Evolutionary conservation across 2,797 vertebrate genomes (phyloP).

Genomic region (Tympanoctomys barrerae): DNA sequence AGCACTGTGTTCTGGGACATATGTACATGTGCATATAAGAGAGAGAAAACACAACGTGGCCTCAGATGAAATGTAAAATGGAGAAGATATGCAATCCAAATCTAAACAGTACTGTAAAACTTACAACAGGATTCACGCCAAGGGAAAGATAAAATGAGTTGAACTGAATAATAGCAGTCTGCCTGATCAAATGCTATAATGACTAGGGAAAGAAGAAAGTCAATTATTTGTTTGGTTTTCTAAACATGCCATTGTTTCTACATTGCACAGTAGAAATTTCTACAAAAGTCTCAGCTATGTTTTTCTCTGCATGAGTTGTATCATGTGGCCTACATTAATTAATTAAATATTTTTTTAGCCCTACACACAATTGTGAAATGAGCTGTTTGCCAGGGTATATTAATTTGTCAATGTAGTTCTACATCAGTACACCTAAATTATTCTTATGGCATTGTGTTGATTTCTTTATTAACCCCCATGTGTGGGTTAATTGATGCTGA

Average conservation of each 20-base stretch:
- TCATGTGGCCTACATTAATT: not conserved
- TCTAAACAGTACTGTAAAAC: not conserved
- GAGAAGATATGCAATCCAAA: not conserved
- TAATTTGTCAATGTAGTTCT: slow-evolving; percentile 67
- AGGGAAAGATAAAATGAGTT: not conserved
- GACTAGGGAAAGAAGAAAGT: not conserved
- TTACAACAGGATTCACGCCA: not conserved
- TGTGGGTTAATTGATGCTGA: slow-evolving; percentile 66
- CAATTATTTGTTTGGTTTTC: not conserved
- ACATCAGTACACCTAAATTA: slow-evolving; percentile 69
- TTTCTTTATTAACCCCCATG: slow-evolving; percentile 72
- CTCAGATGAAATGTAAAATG: not conserved
- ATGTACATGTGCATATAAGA: accelerated
- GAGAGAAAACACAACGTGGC: not conserved
- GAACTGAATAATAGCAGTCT: not conserved
- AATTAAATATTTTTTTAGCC: slow-evolving; percentile 59
- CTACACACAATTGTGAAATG: slow-evolving; percentile 54
- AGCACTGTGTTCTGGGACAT: not conserved
- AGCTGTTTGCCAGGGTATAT: slow-evolving; percentile 27
- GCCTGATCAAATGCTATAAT: not conserved
- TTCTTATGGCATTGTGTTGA: slow-evolving; percentile 54
- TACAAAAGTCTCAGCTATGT: slow-evolving; percentile 30
- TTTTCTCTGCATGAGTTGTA: slow-evolving; percentile 47
- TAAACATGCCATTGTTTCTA: not conserved
- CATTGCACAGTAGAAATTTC: not conserved